phyloP scores from a whole-genome alignment of 2,888 invertebrate genomes.

The Dione juno region DNA sequence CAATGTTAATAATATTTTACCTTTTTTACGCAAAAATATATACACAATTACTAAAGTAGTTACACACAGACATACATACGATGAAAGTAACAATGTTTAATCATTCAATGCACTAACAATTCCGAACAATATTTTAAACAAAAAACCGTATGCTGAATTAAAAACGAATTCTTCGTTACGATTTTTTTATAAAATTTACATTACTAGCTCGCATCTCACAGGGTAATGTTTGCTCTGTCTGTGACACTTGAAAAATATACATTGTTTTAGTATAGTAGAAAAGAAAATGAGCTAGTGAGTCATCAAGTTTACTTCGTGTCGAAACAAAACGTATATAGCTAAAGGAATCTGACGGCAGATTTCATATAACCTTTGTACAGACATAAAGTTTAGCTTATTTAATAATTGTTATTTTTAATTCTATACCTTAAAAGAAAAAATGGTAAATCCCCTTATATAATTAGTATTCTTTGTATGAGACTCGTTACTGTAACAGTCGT shows the following conservation, averaged over 20 bases:
- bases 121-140: background rate
- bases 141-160: constrained; percentile 6
- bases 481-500: too few relatives aligned
- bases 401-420: too few relatives aligned
- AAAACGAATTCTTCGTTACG: constrained; percentile 8
- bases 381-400: too few relatives aligned
- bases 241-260: background rate
- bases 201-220: background rate
- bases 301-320: background rate
- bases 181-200: background rate
- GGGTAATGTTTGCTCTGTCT: constrained; percentile 11
- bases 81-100: constrained; percentile 10
- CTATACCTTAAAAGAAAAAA: too few relatives aligned
- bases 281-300: background rate
- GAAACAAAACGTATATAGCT: background rate
- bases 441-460: too few relatives aligned
- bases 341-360: background rate
- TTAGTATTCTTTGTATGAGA: too few relatives aligned
- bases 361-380: too few relatives aligned
- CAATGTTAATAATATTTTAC: too few relatives aligned
- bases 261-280: background rate
- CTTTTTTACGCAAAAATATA: too few relatives aligned
- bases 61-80: background rate
- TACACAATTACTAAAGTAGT: too few relatives aligned
- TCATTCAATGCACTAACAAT: background rate